These are phyloP conservation scores for Ichneumon xanthorius DNA, from an alignment of 2,888 invertebrate species.

Conservation along the genomic window DNA sequence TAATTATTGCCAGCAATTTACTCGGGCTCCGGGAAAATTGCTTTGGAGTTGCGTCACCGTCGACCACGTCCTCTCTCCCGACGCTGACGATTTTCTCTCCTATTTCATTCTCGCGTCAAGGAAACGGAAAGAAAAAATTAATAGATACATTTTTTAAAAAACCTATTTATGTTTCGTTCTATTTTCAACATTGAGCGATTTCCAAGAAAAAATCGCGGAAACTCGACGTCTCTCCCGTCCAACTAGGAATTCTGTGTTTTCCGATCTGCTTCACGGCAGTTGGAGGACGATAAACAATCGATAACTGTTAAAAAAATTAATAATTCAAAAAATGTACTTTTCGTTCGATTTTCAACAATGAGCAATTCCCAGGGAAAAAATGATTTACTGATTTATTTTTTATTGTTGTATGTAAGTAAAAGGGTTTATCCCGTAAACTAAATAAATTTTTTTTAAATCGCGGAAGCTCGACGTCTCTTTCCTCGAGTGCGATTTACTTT, in stretches of 20 bases:
- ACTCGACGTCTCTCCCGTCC: background rate
- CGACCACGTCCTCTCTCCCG: conserved; percentile 2
- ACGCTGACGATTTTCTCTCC: conserved; percentile 26
- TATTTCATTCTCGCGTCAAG: conserved; percentile 5
- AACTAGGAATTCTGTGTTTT: background rate
- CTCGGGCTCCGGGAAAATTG: conserved; percentile 57
- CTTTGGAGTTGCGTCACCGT: conserved; percentile 53
- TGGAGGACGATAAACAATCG: conserved; percentile 16
- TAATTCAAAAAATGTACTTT: background rate
- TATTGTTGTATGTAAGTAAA: too few species aligned
- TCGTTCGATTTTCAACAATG: background rate
- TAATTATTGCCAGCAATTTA: conserved; percentile 60
- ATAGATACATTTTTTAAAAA: background rate
- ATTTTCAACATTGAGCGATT: background rate
- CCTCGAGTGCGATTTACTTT: too few species aligned
- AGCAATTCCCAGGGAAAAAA: background rate
- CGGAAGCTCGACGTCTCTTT: too few species aligned
- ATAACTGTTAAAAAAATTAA: conserved; percentile 9
- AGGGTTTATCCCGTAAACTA: too few species aligned
- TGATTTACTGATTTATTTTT: too few species aligned
- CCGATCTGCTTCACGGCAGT: background rate
- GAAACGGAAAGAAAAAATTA: conserved; percentile 17
- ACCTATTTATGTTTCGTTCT: background rate
- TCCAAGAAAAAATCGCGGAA: conserved; percentile 31
- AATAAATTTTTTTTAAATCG: too few species aligned